A percentile compares a stretch with the other conserved stretches of the same genome.
These are phyloP conservation scores for Mobula hypostoma DNA, from an alignment of 2,113 vertebrate species.

Conservation along the genomic window DNA sequence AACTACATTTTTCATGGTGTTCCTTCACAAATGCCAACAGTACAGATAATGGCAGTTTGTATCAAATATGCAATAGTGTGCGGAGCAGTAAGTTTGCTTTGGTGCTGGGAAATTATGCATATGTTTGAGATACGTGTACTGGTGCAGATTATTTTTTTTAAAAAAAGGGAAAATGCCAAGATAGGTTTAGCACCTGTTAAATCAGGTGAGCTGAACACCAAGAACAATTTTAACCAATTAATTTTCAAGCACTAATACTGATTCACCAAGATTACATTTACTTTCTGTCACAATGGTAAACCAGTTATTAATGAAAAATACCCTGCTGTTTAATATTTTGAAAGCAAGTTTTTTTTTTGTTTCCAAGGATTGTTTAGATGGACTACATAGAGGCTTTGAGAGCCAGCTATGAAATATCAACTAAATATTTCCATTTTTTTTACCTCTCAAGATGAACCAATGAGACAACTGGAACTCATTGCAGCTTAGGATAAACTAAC, in stretches of 20 bases:
- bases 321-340: neutral
- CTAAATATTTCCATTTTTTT: neutral
- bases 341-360: neutral
- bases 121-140: neutral
- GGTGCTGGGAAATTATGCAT: neutral
- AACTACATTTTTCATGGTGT: neutral
- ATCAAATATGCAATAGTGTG: neutral
- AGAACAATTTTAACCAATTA: too few species aligned
- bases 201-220: too few species aligned
- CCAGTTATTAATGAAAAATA: neutral
- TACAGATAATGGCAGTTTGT: neutral
- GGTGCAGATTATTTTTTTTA: neutral
- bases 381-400: neutral
- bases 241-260: too few species aligned
- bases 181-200: neutral
- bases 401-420: neutral
- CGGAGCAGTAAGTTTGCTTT: too few species aligned
- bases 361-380: neutral
- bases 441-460: neutral
- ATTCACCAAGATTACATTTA: too few species aligned
- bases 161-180: neutral
- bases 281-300: too few species aligned
- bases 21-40: neutral
- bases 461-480: neutral
- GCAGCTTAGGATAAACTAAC: neutral